Percentiles rank a stretch among this genome's conserved stretches.
phyloP scores from a whole-genome alignment of 2,888 invertebrate species.

The Dinocampus coccinellae region DNA sequence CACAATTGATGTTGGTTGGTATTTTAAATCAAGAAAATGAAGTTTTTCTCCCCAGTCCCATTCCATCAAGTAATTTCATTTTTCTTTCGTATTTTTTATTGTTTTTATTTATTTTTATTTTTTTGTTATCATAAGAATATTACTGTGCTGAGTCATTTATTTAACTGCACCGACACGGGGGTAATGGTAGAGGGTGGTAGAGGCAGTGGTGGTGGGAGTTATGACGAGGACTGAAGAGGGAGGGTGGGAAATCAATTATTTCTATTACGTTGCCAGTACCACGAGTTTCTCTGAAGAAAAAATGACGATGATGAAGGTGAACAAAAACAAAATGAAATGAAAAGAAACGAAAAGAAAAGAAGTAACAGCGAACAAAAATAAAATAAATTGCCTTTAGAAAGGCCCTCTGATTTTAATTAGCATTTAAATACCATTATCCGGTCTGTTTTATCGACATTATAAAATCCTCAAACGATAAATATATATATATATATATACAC shows the following conservation, averaged over 20 bases:
- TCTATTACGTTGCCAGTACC: constrained; percentile 22
- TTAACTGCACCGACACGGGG: not conserved
- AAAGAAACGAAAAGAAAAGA: not conserved
- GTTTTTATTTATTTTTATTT: constrained; percentile 9
- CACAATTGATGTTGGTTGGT: constrained; percentile 41
- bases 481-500: too few relatives aligned
- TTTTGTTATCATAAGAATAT: constrained; percentile 10
- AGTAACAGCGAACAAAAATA: not conserved
- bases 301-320: not conserved
- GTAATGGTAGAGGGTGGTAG: not conserved
- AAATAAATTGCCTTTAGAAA: not conserved
- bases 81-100: not conserved
- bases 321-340: not conserved
- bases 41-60: not conserved
- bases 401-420: constrained; percentile 21
- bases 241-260: constrained; percentile 23
- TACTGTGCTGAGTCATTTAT: constrained; percentile 16
- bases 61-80: not conserved
- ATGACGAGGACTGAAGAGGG: not conserved
- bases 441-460: not conserved
- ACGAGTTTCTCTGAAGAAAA: constrained; percentile 2
- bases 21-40: not conserved
- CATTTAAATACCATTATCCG: not conserved
- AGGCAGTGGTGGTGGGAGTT: not conserved
- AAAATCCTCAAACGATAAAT: too few relatives aligned